Evolutionary conservation across 2,797 vertebrate genomes (phyloP).

Genomic region (Amazona finschi): DNA sequence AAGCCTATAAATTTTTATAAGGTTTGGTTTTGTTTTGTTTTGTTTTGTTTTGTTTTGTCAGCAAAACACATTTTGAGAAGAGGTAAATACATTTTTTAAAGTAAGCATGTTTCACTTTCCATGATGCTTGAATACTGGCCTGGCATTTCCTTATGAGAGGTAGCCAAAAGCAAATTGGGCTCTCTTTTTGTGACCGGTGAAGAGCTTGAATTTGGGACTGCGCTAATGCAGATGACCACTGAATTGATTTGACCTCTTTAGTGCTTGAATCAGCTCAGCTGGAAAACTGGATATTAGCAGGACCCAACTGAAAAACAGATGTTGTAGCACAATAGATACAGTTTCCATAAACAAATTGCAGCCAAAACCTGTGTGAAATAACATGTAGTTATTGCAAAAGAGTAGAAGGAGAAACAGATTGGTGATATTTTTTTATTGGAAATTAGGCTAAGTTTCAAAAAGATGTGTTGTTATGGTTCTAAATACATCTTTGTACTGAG

Average conservation of each 20-base stretch:
- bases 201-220: neutral
- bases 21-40: too few relatives aligned
- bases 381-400: neutral
- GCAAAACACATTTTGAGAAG: neutral
- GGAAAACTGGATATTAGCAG: neutral
- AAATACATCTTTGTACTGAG: neutral
- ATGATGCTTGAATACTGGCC: neutral
- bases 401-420: neutral
- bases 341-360: neutral
- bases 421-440: neutral
- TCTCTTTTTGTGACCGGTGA: neutral
- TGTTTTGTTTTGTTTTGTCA: conserved; percentile 43
- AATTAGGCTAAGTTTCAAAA: neutral
- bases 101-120: neutral
- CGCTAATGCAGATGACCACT: neutral
- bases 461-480: neutral
- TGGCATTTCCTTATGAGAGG: neutral
- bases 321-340: neutral
- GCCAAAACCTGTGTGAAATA: neutral
- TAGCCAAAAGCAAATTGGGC: neutral
- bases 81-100: neutral
- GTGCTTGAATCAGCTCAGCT: neutral
- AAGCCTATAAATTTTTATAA: conserved; percentile 60
- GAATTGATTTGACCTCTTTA: neutral
- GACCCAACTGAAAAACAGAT: neutral